These are phyloP conservation scores for Gouania willdenowi DNA, from an alignment of 2,797 vertebrate genomes.

Conservation along the genomic window DNA sequence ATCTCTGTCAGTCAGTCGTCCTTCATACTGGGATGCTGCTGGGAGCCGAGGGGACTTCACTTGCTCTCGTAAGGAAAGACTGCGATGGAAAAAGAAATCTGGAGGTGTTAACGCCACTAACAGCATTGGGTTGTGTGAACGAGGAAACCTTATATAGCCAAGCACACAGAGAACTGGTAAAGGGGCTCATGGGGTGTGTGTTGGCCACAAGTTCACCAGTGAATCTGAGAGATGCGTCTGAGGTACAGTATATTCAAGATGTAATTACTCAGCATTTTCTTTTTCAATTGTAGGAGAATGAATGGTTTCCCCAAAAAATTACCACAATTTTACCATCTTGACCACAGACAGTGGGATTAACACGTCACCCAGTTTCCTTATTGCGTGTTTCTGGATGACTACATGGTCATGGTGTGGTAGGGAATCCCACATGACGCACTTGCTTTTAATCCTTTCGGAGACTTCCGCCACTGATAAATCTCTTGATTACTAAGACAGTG, in stretches of 20 bases:
- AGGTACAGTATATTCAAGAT: conserved; percentile 34
- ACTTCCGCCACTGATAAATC: conserved; percentile 14
- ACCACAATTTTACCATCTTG: too few species aligned
- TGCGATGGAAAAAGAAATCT: conserved; percentile 14
- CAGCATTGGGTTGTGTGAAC: neutral
- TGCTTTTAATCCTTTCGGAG: conserved; percentile 34
- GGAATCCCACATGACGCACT: conserved; percentile 29
- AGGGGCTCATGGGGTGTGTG: conserved; percentile 45
- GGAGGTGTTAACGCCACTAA: conserved; percentile 33
- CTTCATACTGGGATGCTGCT: conserved; percentile 39
- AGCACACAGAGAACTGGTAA: conserved; percentile 37
- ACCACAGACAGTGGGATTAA: neutral
- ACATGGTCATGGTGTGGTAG: neutral
- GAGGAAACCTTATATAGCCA: conserved; percentile 11
- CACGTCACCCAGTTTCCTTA: neutral
- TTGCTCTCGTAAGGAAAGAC: conserved; percentile 40
- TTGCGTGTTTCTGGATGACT: neutral
- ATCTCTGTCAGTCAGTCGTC: conserved; percentile 46
- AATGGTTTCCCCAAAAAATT: too few species aligned
- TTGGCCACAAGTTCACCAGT: conserved; percentile 38
- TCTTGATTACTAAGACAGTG: conserved; percentile 1
- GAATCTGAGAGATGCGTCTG: conserved; percentile 43
- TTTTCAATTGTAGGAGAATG: too few species aligned
- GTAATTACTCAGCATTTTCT: neutral
- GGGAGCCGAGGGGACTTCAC: conserved; percentile 27